phyloP scores from a whole-genome alignment of 2,888 invertebrate species.

The Proisotoma minuta region DNA sequence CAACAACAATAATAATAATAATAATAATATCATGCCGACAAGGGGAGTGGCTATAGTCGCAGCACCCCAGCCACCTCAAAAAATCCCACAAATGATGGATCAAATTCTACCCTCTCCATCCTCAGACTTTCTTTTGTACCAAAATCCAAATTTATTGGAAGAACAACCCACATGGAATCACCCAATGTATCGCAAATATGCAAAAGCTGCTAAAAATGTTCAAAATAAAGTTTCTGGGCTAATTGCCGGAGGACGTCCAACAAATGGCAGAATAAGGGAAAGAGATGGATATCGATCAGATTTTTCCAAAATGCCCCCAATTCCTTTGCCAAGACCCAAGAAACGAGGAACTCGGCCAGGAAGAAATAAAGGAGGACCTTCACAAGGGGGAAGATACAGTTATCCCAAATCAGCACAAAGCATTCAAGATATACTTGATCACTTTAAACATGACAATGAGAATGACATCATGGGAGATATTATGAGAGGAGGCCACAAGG shows the following conservation, averaged over 20 bases:
- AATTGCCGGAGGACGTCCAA: not conserved
- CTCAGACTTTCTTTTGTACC: not conserved
- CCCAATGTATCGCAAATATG: slow-evolving; percentile 2
- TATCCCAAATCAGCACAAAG: slow-evolving; percentile 47
- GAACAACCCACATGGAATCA: slow-evolving; percentile 10
- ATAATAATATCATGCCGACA: not conserved
- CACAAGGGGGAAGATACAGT: slow-evolving; percentile 28
- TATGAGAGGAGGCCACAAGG: slow-evolving; percentile 13
- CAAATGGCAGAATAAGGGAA: not conserved
- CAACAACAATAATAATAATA: not conserved
- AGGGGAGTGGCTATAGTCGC: not conserved
- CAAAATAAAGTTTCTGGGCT: slow-evolving; percentile 5
- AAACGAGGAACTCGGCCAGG: not conserved
- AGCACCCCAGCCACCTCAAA: too few species aligned
- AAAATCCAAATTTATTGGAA: not conserved
- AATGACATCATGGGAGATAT: slow-evolving; percentile 18
- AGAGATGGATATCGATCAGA: not conserved
- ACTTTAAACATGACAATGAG: slow-evolving; percentile 39
- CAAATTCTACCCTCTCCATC: not conserved
- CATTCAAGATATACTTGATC: slow-evolving; percentile 47
- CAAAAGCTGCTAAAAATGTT: not conserved
- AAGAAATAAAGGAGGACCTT: not conserved
- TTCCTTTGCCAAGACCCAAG: slow-evolving; percentile 19
- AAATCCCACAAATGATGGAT: not conserved
- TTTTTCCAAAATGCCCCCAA: slow-evolving; percentile 12